Evolutionary conservation across 2,113 vertebrate genomes (phyloP).

Genomic region (Neodontobutis hainanensis): DNA sequence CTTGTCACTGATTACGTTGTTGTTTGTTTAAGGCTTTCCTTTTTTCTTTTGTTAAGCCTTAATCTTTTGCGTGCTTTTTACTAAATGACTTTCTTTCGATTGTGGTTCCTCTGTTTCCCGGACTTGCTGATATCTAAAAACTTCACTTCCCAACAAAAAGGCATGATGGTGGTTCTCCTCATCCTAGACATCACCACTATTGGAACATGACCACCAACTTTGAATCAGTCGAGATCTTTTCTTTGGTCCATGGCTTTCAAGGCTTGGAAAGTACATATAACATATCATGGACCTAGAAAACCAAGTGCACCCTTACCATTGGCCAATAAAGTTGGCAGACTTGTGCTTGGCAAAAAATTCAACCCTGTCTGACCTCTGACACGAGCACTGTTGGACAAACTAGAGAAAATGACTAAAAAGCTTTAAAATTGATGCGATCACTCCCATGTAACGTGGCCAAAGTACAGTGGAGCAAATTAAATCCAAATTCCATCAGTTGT

Average conservation of each 20-base stretch:
- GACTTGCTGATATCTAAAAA: conserved; percentile 17
- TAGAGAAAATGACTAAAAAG: background rate
- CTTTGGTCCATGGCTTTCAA: conserved; percentile 5
- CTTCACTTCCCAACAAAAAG: conserved; percentile 26
- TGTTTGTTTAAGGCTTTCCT: conserved; percentile 14
- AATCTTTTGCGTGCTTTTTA: conserved; percentile 6
- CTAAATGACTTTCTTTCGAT: conserved; percentile 31
- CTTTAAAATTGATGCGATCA: background rate
- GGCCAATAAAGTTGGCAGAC: too few relatives aligned
- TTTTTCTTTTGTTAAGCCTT: conserved; percentile 19
- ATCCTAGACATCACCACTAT: background rate
- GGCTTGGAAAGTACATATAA: background rate
- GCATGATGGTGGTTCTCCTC: conserved; percentile 20
- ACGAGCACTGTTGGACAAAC: background rate
- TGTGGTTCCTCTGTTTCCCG: conserved; percentile 27
- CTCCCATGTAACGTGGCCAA: too few relatives aligned
- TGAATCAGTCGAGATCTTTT: conserved; percentile 24
- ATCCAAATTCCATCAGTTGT: background rate
- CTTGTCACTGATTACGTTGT: conserved; percentile 6
- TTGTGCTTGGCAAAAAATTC: background rate
- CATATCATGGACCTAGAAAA: too few relatives aligned
- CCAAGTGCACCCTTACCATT: too few relatives aligned
- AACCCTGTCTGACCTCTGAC: background rate
- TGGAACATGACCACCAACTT: conserved; percentile 18
- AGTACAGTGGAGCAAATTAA: background rate